Evolutionary conservation across 1,140 invertebrate species (phyloP), one percentile per base, ranked within the genome.

Genomic region (Drosophila carrolli): DNA sequence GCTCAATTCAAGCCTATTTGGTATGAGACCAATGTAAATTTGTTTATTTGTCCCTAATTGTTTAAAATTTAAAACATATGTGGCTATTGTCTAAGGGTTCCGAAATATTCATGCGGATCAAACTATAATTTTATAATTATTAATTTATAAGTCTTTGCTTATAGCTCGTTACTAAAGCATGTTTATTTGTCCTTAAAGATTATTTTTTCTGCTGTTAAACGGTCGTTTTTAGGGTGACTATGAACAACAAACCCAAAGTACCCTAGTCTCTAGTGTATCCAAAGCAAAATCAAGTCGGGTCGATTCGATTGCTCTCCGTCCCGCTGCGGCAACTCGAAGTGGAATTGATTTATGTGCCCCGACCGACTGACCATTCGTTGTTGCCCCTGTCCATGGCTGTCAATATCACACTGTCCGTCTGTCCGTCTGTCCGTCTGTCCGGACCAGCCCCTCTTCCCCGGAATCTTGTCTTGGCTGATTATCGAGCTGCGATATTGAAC

Each of bases 311-410:
- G 43, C 66, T 70, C 55, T 53, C 44, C 44, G 27, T 50, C 29
- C 63, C 37, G 8, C 38, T 4, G 61, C n/a, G 44, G 60, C 46
- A 41, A 57, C 54, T 47, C 65, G 75, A 88, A 89, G 75, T 86
- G 83, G 84, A 86, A 83, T 83, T 86, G 83, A 86, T 88, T 86
- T 88, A 86, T 86, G 82, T 76, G 79, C 43, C 56, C 60, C 59
- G 62, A 48, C 43, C 51, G 44, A 57, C 75, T 67, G 58, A 76
- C 62, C 62, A 72, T 41, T 63, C 43, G 57, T 37, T 85, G 67
- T 60, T 78, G 78, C 62, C 62, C 46, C 75, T 76, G 73, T 77
- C 56, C 72, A 66, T 62, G 81, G 67, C 62, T 85, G 81, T 84
- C 81, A 85, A 78, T 85, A 84, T 76, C 81, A 81, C 62, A 70